Percentiles rank a stretch among this genome's conserved stretches.
These are phyloP conservation scores for Hippoglossus hippoglossus DNA, from an alignment of 2,797 vertebrate genomes.

Conservation along the genomic window DNA sequence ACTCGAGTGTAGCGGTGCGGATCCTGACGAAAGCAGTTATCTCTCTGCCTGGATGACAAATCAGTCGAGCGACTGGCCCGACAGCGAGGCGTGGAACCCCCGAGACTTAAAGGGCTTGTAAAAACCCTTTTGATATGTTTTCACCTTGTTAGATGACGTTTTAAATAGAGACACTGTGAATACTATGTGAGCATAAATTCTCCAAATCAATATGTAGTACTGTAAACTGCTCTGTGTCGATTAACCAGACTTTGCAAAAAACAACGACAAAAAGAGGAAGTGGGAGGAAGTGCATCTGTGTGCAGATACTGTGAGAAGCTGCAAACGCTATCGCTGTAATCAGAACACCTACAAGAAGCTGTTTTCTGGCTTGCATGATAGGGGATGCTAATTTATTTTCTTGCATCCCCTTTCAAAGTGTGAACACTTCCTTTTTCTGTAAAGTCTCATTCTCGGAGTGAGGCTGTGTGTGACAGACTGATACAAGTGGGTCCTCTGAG, in stretches of 20 bases:
- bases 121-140: background rate
- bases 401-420: background rate
- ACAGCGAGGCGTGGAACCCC: conserved; percentile 57
- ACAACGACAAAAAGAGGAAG: no score
- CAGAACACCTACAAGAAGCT: background rate
- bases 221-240: background rate
- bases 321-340: no score
- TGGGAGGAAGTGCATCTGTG: background rate
- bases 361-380: background rate
- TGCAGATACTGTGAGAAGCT: background rate
- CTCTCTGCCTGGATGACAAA: conserved; percentile 77
- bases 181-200: background rate
- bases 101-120: no score
- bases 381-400: no score
- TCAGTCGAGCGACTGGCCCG: conserved; percentile 73
- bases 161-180: background rate
- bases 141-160: background rate
- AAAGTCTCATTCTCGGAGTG: background rate
- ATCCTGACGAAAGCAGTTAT: conserved; percentile 78
- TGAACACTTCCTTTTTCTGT: conserved; percentile 28
- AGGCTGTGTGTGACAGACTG: background rate
- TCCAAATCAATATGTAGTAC: background rate
- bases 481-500: conserved; percentile 13
- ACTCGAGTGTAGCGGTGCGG: conserved; percentile 73
- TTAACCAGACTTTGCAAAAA: no score